A percentile compares a stretch with the other conserved stretches of the same genome.
These are phyloP conservation scores for Lithobates sylvaticus DNA, from an alignment of 2,797 vertebrate species.

Conservation along the genomic window DNA sequence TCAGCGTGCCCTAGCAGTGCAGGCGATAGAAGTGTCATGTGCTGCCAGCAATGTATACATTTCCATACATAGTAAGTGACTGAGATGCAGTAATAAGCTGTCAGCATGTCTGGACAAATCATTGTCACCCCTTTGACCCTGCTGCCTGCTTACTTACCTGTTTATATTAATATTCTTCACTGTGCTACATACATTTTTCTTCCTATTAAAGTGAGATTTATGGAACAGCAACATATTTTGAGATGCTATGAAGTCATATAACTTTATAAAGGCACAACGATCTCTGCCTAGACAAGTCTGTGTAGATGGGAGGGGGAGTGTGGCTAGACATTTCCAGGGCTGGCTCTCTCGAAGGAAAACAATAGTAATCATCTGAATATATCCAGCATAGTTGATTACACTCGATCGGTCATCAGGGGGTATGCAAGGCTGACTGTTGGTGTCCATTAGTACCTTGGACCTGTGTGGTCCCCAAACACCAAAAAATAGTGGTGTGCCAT, in stretches of 20 bases:
- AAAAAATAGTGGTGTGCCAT: background rate
- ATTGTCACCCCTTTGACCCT: slow-evolving; percentile 5
- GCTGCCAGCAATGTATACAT: slow-evolving; percentile 35
- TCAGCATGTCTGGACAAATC: slow-evolving; percentile 8
- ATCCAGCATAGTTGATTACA: background rate
- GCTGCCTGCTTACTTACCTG: background rate
- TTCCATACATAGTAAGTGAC: slow-evolving; percentile 36
- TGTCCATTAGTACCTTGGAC: background rate
- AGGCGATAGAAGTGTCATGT: background rate
- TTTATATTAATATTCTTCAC: background rate
- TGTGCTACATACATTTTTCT: background rate
- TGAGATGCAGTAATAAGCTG: slow-evolving; percentile 29
- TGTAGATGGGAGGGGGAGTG: no score
- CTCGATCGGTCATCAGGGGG: background rate
- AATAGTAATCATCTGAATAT: background rate
- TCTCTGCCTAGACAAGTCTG: background rate
- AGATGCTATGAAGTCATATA: background rate
- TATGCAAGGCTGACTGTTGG: background rate
- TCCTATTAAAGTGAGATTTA: background rate
- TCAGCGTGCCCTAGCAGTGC: background rate
- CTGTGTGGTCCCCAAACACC: no score
- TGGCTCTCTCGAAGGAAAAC: background rate
- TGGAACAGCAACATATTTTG: background rate
- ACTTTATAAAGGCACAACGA: background rate
- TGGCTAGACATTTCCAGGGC: background rate